Percentiles rank a stretch among this genome's conserved stretches.
Evolutionary conservation across 2,113 vertebrate species (phyloP).

Genomic region (Ceyx cyanopectus): DNA sequence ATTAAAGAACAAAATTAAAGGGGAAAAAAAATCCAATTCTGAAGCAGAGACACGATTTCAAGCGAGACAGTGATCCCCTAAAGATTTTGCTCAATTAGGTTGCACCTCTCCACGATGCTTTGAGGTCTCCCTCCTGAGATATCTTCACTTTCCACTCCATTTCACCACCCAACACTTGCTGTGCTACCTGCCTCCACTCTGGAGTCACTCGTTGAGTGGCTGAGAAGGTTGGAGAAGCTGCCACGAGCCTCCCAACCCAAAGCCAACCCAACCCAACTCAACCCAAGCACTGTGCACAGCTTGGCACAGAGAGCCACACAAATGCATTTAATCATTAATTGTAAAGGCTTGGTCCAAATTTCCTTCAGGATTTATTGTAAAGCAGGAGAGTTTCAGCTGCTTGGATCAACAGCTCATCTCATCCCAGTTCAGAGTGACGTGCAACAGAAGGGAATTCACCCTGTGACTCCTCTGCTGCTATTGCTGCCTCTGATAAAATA

Average conservation of each 20-base stretch:
- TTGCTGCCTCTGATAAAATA: conserved; percentile 28
- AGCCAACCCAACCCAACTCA: background rate
- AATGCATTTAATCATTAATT: background rate
- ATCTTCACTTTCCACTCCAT: conserved; percentile 6
- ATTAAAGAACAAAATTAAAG: too few species aligned
- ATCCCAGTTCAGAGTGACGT: background rate
- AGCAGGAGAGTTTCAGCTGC: background rate
- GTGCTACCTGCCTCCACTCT: background rate
- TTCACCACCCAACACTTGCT: background rate
- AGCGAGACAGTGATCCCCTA: background rate
- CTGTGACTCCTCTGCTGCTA: background rate
- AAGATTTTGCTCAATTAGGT: background rate
- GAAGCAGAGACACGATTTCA: background rate
- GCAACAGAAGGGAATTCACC: conserved; percentile 17
- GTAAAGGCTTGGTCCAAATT: background rate
- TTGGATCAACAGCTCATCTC: background rate
- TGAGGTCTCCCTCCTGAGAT: background rate
- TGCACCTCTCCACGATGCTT: background rate
- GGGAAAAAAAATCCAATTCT: background rate
- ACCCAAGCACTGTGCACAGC: too few species aligned
- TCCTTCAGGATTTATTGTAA: background rate
- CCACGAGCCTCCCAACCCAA: background rate
- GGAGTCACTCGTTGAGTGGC: background rate
- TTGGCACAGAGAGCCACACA: background rate
- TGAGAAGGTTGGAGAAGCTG: conserved; percentile 4